Conservation (phyloP, 2,797 vertebrate genomes). For the Gymnothorax reevesii region DNA sequence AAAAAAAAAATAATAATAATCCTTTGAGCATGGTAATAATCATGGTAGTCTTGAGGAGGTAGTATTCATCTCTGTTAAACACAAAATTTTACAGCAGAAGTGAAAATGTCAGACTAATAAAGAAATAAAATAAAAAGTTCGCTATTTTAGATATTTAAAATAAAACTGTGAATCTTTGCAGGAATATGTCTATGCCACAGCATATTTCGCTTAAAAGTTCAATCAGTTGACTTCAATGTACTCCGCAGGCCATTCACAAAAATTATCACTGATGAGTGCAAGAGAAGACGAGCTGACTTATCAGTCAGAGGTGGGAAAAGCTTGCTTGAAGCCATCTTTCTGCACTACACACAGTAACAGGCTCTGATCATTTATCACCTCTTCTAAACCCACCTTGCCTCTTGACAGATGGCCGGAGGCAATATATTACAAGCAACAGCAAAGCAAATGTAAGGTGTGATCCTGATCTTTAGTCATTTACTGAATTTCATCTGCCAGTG, state of each 20-base stretch:
- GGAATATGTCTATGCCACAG: not conserved
- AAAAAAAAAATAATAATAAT: not conserved
- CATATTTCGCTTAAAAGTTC: not conserved
- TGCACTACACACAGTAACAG: not conserved
- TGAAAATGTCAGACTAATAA: not conserved
- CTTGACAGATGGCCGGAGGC: not conserved
- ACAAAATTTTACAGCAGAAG: not conserved
- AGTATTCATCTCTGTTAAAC: not conserved
- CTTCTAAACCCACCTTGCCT: not conserved
- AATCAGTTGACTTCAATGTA: not conserved
- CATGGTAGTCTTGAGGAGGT: not conserved
- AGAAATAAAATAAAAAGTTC: not conserved
- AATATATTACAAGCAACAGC: not conserved
- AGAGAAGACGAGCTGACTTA: not conserved
- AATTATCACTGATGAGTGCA: not conserved
- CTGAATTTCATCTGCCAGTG: not conserved
- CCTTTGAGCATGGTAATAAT: not conserved
- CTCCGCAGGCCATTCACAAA: not conserved
- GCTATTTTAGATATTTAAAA: not conserved
- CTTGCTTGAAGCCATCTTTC: not conserved
- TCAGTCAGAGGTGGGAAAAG: not conserved
- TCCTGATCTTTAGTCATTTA: not conserved
- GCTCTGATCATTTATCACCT: not conserved
- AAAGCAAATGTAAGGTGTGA: not conserved
- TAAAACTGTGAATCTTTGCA: not conserved